Evolutionary conservation across 2,888 invertebrate genomes (phyloP), one percentile per base, ranked within the genome.

Genomic region (Leucoma salicis): DNA sequence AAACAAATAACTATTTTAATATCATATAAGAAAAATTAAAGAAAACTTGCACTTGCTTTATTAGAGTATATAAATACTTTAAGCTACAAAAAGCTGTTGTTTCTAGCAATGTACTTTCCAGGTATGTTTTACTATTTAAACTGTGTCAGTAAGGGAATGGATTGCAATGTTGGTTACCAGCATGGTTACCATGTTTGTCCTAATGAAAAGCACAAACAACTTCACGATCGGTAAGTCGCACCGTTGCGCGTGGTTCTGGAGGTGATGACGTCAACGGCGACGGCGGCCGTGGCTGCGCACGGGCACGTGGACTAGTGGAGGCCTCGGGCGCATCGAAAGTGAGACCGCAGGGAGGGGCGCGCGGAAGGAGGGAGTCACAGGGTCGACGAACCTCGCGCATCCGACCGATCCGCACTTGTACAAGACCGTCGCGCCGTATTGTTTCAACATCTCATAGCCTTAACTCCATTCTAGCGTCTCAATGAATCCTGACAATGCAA

Each of bases 361-460:
- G 66, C 59, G 66, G 58, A 61, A 56, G 58, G 65, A 55, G 65
- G 72, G 65, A 65, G 66, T 58, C 57, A 61, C 55, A 49, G 67
- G 85, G 80, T 86, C 85, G 66, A 78, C 67, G 85, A 85, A 80
- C 83, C 71, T 52, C 74, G 80, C 82, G 75, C 83, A 84, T 81
- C 82, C 81, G 74, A 83, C 80, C 82, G 85, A 83, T 82, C 83
- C 81, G 78, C 85, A 85, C 82, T 83, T 78, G 81, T 82, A 82
- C 76, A 78, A 77, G 71, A 80, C 76, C 78, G 73, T 79, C 29
- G 29, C 29, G 21, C n/a, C 79, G 76, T 74, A 83, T 88, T 86
- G 86, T 85, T 85, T 82, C 74, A 73, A 82, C 82, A 78, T 80
- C 67, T 60, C 69, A 63, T 71, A 60, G 60, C 66, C 66, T 63